phyloP scores from a whole-genome alignment of 2,888 invertebrate genomes.

The Xylophagus ater region DNA sequence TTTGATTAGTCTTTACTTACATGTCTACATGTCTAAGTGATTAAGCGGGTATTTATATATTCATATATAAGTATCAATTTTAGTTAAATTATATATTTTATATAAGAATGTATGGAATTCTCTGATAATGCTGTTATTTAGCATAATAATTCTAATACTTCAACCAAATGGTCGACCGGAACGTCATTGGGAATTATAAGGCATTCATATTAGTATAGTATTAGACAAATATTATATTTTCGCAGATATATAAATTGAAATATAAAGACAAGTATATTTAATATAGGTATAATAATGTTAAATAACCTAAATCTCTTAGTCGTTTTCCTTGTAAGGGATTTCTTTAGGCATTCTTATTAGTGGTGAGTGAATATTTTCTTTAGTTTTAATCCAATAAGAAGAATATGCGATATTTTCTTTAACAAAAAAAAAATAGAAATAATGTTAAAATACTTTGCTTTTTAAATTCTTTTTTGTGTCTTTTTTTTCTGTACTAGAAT shows the following conservation, averaged over 20 bases:
- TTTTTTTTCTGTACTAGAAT: too few relatives aligned
- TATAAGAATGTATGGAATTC: conserved; percentile 10
- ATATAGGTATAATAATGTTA: conserved; percentile 9
- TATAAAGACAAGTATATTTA: too few relatives aligned
- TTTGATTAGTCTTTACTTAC: conserved; percentile 14
- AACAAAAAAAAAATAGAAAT: too few relatives aligned
- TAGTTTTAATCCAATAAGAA: conserved; percentile 25
- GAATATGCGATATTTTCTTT: conserved; percentile 11
- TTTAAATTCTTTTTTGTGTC: background rate
- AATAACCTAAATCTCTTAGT: conserved; percentile 20
- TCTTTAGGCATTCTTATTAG: conserved; percentile 9
- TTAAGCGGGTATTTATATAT: too few relatives aligned
- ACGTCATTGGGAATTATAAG: conserved; percentile 16
- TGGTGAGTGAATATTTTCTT: conserved; percentile 19
- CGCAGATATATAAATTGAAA: too few relatives aligned
- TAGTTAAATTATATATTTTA: too few relatives aligned
- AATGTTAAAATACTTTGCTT: too few relatives aligned
- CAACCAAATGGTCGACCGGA: conserved; percentile 12
- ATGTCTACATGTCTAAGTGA: conserved; percentile 3
- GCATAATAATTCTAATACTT: conserved; percentile 15
- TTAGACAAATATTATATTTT: background rate
- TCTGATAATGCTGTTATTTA: conserved; percentile 17
- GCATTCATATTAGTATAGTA: conserved; percentile 7
- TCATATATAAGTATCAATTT: too few relatives aligned
- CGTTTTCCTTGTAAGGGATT: conserved; percentile 23